phyloP scores from a whole-genome alignment of 2,797 vertebrate species.

The Falco peregrinus region DNA sequence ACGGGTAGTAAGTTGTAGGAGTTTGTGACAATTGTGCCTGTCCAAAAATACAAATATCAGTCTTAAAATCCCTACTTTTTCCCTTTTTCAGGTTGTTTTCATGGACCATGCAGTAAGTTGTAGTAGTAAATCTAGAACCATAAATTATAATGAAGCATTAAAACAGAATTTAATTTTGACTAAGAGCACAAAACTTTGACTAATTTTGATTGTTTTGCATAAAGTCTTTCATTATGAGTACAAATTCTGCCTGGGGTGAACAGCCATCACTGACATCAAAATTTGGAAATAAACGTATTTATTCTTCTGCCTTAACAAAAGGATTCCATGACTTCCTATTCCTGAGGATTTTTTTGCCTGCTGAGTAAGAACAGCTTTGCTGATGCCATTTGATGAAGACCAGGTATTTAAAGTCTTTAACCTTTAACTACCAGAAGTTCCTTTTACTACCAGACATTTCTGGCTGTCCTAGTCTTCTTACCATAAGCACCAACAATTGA shows the following conservation, averaged over 20 bases:
- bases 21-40: not conserved
- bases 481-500: not conserved
- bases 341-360: not conserved
- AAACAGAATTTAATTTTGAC: not conserved
- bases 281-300: not conserved
- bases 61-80: not conserved
- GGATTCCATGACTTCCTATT: not conserved
- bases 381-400: not conserved
- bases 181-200: not conserved
- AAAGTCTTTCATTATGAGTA: not conserved
- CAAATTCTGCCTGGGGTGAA: not conserved
- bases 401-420: not conserved
- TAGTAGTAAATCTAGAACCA: not conserved
- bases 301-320: not conserved
- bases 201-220: not conserved
- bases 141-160: not conserved
- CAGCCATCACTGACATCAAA: not conserved
- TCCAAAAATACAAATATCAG: not conserved
- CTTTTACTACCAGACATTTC: not conserved
- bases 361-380: not conserved
- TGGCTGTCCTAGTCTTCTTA: not conserved
- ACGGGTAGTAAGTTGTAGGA: fast-evolving
- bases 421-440: not conserved
- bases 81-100: not conserved
- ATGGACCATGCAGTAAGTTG: not conserved